Base-by-base conservation (phyloP, 1,140 invertebrate species). In the Parapsyche elsis region DNA sequence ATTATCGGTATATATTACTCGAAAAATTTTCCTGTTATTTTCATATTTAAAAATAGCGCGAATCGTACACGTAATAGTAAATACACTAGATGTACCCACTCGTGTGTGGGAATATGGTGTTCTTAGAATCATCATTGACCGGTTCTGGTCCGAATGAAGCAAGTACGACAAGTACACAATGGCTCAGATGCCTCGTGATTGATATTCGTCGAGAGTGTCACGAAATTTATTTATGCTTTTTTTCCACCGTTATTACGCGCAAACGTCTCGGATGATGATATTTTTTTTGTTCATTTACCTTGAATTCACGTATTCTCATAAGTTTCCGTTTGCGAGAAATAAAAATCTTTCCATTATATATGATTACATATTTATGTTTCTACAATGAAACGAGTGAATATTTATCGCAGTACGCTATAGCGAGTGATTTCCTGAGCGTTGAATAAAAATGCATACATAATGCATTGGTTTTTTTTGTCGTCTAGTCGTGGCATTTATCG, bases 201-300 rank as follows among this genome's bases (percentile, higher is more conserved):
- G 49, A 53, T 53, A 53, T 53, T 2, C 49, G 49, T 14, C 49
- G 30, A 38, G 30, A 38, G 30, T 38, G 49, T 53, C 49, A 53
- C 49, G 49, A 16, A 53, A 53, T 53, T 53, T 53, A 53, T 53
- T 53, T 53, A 53, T 16, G 49, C 49, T 16, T 53, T 53, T 53
- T 53, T 53, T 38, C 30, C n/a, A 1, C 49, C 10, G 49, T 10
- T 53, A 53, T 53, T 53, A 53, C 49, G 49, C 49, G 49, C 16
- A 2, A 53, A 53, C 49, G 49, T 16, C 12, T 14, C n/a, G 4
- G 49, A 53, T 14, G 12, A 53, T 12, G 49, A 53, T 53, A 4
- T 53, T 53, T 53, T 53, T 53, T 16, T 4, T 10, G 10, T 53
- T 53, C 10, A 53, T 38, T 38, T 38, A 38, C 30, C 30, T 38